Percentiles rank a stretch among this genome's conserved stretches.
Evolutionary conservation across 1,140 invertebrate genomes (phyloP).

Genomic region (Nixonia krombeini): DNA sequence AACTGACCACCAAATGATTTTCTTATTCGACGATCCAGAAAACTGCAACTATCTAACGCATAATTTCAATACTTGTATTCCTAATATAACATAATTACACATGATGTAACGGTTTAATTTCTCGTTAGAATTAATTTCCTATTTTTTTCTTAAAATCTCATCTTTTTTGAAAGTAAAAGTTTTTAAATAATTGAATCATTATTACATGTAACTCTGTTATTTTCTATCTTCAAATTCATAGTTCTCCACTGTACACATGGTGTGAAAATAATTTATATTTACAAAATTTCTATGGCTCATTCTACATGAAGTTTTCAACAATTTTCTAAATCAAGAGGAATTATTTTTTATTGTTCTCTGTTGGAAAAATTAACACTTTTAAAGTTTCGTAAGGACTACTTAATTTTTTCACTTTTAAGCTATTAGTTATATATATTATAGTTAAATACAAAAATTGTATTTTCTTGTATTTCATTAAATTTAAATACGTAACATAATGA

Average conservation of each 20-base stretch:
- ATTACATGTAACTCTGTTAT: not conserved
- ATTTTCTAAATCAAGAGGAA: no score
- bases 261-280: conserved; percentile 67
- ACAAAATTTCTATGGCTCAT: conserved; percentile 25
- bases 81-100: not conserved
- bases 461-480: no score
- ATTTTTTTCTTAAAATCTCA: not conserved
- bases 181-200: not conserved
- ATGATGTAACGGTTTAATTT: not conserved
- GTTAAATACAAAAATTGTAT: no score
- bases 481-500: no score
- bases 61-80: not conserved
- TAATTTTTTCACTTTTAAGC: no score
- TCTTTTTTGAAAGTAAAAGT: not conserved
- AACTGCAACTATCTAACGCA: not conserved
- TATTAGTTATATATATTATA: no score
- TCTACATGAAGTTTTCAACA: no score
- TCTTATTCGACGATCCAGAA: not conserved
- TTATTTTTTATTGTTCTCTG: no score
- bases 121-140: not conserved
- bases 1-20: not conserved
- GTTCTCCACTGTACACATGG: conserved; percentile 8
- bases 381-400: no score
- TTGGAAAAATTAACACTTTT: no score
- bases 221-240: not conserved